Evolutionary conservation across 2,888 invertebrate genomes (phyloP), one percentile per base, ranked within the genome.

Genomic region (Dicranocentrus wangi): DNA sequence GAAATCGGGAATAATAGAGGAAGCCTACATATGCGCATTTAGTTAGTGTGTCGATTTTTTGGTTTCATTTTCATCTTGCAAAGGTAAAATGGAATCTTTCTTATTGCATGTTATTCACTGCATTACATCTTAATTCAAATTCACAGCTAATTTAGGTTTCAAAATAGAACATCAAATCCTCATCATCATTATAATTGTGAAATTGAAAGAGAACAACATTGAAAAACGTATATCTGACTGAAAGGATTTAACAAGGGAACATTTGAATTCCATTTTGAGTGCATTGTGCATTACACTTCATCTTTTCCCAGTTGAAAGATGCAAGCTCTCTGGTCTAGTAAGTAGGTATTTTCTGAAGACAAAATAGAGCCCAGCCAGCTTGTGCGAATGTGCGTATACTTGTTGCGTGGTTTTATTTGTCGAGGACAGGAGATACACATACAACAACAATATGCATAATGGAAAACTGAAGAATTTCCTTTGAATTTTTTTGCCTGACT

Each of bases 401-500:
- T 47, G 58, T 70, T 70, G 73, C 60, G 65, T 66, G 51, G 27
- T 53, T 53, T 72, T n/a, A n/a, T n/a, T n/a, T 53, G 53, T 55
- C 13, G n/a, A 65, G 47, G n/a, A 47, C n/a, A n/a, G n/a, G n/a
- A n/a, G n/a, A n/a, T n/a, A n/a, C n/a, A n/a, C n/a, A n/a, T n/a
- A n/a, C n/a, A n/a, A n/a, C n/a, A n/a, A n/a, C n/a, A n/a, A n/a
- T n/a, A n/a, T n/a, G 28, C 32, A 53, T n/a, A 71, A 28, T 17
- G 28, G 28, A 51, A 32, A 43, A 47, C 23, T 55, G 13, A 7
- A 61, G 61, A 51, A 70, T 71, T 5, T 23, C 28, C 32, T 71
- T 60, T 71, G 8, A 71, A n/a, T 15, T 43, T 42, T 75, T 66
- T 75, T 75, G 58, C 66, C 66, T 66, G 75, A 75, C 75, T 75